Conservation (phyloP, 2,888 invertebrate species). For the Argynnis bischoffii region DNA sequence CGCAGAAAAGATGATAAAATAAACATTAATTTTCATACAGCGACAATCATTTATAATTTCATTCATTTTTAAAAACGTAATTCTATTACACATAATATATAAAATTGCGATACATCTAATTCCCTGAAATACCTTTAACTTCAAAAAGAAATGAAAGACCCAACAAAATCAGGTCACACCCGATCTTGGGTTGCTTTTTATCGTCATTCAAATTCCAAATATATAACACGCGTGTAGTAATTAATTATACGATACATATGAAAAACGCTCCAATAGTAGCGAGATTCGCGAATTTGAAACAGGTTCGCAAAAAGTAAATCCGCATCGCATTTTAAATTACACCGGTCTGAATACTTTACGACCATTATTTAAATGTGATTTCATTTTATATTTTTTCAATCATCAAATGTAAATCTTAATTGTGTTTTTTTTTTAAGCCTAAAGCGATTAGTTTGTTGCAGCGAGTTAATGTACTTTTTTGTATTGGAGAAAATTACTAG, state of each 20-base stretch:
- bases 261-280: constrained; percentile 19
- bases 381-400: constrained; percentile 20
- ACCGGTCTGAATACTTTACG: constrained; percentile 29
- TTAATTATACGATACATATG: constrained; percentile 26
- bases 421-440: not conserved
- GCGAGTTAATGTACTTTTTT: no score
- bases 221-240: constrained; percentile 21
- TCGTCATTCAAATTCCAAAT: constrained; percentile 18
- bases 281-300: constrained; percentile 21
- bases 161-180: constrained; percentile 3
- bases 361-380: constrained; percentile 33
- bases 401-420: constrained; percentile 1
- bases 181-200: not conserved
- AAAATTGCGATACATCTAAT: no score
- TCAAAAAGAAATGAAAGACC: not conserved
- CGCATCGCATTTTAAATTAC: constrained; percentile 34
- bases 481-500: no score
- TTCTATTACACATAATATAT: no score
- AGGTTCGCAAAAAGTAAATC: constrained; percentile 27
- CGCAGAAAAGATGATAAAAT: no score
- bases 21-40: no score
- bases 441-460: no score
- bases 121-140: not conserved
- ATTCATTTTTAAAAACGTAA: no score
- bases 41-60: no score